Evolutionary conservation across 2,888 invertebrate genomes (phyloP), one percentile per base, ranked within the genome.

Genomic region (Drosophila neonasuta): DNA sequence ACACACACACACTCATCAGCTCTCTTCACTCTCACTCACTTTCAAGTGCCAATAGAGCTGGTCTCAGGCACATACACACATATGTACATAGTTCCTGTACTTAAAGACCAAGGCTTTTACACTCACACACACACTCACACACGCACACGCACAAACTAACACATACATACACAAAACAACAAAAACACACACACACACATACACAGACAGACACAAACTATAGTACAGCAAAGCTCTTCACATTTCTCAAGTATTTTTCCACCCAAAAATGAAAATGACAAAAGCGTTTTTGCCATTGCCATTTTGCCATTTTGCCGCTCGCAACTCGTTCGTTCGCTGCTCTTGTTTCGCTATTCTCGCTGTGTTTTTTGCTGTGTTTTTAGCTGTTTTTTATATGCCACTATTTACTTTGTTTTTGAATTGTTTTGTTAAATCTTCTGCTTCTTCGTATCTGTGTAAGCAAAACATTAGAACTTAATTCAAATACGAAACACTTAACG

Each of bases 231-330:
- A 68, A 68, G 55, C 42, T 74, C 59, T 71, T 56, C 76, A 71
- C 72, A 74, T 74, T 71, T 64, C 71, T 75, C 59, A 74, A 72
- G 72, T 72, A 69, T 57, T 69, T 75, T 69, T 52, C 34, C 57
- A 57, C 44, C 34, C 29, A 56, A 56, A 70, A 74, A 64, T 64
- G 68, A 71, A 59, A 75, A 62, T 72, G 68, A 52, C 64, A 65
- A 65, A 71, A 71, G 29, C 68, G 50, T 49, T 60, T 67, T 68
- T 51, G 56, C 60, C 49, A 42, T 57, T 57, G 55, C 32, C 55
- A 62, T 32, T 49, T 51, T n/a, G 52, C 10, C 24, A 24, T 24
- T 24, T 24, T 24, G 24, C 24, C 24, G 24, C 24, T 24, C 6
- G 24, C 24, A 24, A 24, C 24, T 24, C 34, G 36, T 24, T 44